Percentiles rank a stretch among this genome's conserved stretches.
Conservation (phyloP, 2,888 invertebrate species). For the Spisula solida region DNA sequence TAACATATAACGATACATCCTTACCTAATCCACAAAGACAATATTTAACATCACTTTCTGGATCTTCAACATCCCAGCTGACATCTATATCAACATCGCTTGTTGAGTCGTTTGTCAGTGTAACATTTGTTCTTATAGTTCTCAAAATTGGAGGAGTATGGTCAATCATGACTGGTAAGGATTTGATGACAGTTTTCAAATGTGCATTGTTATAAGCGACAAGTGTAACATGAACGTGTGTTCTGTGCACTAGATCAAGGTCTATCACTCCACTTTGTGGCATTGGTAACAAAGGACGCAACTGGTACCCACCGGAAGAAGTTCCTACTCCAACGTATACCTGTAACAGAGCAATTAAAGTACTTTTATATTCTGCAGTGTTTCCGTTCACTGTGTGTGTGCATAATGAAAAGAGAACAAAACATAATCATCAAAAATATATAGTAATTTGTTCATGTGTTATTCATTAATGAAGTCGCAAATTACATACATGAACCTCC, state of each 20-base stretch:
- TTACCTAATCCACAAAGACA: slow-evolving; percentile 55
- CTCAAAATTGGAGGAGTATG: slow-evolving; percentile 59
- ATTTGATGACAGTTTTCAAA: slow-evolving; percentile 53
- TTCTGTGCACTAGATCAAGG: slow-evolving; percentile 56
- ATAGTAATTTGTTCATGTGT: too few species aligned
- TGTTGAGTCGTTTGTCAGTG: background rate
- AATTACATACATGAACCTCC: too few species aligned
- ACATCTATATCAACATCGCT: slow-evolving; percentile 2
- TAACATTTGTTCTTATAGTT: background rate
- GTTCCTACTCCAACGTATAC: slow-evolving; percentile 67
- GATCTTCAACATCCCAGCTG: slow-evolving; percentile 47
- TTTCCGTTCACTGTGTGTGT: too few species aligned
- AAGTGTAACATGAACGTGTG: slow-evolving; percentile 60
- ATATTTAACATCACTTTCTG: slow-evolving; percentile 47
- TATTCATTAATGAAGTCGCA: too few species aligned
- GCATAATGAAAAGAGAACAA: too few species aligned
- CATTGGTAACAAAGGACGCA: slow-evolving; percentile 51
- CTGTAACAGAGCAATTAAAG: background rate
- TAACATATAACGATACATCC: too few species aligned
- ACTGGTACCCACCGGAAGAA: slow-evolving; percentile 65
- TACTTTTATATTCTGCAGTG: too few species aligned
- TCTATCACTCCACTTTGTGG: slow-evolving; percentile 43
- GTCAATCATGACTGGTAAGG: slow-evolving; percentile 54
- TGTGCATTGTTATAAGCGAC: slow-evolving; percentile 69
- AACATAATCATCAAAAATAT: too few species aligned